Conservation (phyloP, 2,797 vertebrate species). For the Clarias laeviceps region DNA sequence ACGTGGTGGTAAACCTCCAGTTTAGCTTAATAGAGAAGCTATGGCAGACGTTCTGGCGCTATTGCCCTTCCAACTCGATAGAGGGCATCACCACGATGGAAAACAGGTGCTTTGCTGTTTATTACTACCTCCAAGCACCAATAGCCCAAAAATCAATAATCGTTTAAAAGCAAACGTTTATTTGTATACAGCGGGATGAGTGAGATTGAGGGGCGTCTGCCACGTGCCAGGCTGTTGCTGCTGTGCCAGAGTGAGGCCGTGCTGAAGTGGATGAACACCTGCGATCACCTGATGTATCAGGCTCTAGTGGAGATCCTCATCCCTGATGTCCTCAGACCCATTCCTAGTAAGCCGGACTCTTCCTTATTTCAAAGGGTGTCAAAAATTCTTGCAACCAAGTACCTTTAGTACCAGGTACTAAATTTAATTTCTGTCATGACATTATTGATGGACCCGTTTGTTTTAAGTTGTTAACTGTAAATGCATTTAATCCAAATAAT, state of each 20-base stretch:
- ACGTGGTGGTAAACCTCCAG: constrained; percentile 95
- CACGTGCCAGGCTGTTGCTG: constrained; percentile 81
- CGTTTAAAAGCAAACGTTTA: not conserved
- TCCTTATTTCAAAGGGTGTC: too few relatives aligned
- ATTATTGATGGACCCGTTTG: not conserved
- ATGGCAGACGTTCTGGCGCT: constrained; percentile 98
- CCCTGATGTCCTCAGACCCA: constrained; percentile 95
- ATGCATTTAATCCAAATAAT: not conserved
- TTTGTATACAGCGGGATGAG: constrained; percentile 69
- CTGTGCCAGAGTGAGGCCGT: constrained; percentile 89
- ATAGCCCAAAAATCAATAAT: not conserved
- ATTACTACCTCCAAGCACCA: not conserved
- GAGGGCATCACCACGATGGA: constrained; percentile 80
- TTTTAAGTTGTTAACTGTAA: not conserved
- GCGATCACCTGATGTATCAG: constrained; percentile 97
- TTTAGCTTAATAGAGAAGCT: constrained; percentile 96
- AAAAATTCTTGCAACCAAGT: too few relatives aligned
- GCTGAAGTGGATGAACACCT: constrained; percentile 95
- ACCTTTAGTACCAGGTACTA: too few relatives aligned
- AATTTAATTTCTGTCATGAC: not conserved
- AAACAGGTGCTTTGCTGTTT: constrained; percentile 70
- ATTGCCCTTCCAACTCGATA: constrained; percentile 80
- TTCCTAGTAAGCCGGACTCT: constrained; percentile 86
- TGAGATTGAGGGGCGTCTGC: constrained; percentile 83
- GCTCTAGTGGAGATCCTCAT: constrained; percentile 97